Base-by-base conservation (phyloP, 2,113 vertebrate genomes). In the Cinclus cinclus region DNA sequence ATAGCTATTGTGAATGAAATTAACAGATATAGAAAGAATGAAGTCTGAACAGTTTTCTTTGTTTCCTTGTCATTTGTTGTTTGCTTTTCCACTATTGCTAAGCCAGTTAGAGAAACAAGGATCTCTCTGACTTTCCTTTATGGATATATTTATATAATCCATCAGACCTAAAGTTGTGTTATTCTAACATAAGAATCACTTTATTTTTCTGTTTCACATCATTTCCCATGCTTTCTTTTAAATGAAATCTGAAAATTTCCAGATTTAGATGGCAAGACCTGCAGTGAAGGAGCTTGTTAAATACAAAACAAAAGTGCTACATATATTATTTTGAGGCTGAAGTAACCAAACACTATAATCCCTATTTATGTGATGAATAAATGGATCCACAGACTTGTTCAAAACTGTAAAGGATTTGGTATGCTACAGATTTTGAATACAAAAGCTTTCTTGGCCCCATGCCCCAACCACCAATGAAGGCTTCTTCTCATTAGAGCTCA, bases 291-390 rank as follows among this genome's bases (percentile, higher is more conserved):
- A 58, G 5, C 27, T 62, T 58, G 65, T 77, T 64, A 69, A 94
- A 68, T 50, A 35, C 33, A 67, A 59, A 41, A 27, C 30, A 31
- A 53, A 60, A 87, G 11, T 13, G 50, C 50, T 60, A 5, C 59
- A 55, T 70, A 19, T 62, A 63, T 70, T 73, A 59, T 89, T 50
- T 46, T 50, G 60, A 83, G 19, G 8, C 30, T 28, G 15, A 69
- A 23, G 82, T 94, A 91, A 91, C 22, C 27, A 74, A 80, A 65
- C 88, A 91, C 69, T 86, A 50, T 80, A 74, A 93, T 94, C 50
- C 17, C 39, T 77, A 47, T 41, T 95, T 86, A 88, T 67, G 68
- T 74, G 83, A 47, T 60, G 75, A 68, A 93, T 82, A 90, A 90
- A 80, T 60, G 24, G 71, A 94, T 52, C 71, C 63, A 74, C 23